These are phyloP conservation scores for Rosalia funebris DNA, from an alignment of 2,888 invertebrate genomes.

Conservation along the genomic window DNA sequence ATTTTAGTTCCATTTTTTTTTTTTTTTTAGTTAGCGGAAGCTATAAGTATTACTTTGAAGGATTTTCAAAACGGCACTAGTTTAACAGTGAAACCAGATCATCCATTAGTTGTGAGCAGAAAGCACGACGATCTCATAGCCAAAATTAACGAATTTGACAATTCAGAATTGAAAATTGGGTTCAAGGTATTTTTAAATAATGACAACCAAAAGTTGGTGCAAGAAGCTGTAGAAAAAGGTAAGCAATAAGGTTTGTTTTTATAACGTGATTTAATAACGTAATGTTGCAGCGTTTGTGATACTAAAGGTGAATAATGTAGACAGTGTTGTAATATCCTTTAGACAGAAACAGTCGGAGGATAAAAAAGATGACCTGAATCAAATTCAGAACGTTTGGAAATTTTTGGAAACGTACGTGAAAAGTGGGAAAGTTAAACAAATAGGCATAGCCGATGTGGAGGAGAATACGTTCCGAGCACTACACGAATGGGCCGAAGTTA, in stretches of 20 bases:
- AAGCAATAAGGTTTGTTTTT: slow-evolving; percentile 7
- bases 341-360: slow-evolving; percentile 65
- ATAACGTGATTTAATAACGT: not conserved
- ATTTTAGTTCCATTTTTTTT: not conserved
- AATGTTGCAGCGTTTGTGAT: slow-evolving; percentile 73
- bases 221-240: slow-evolving; percentile 81
- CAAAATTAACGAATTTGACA: slow-evolving; percentile 75
- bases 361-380: slow-evolving; percentile 64
- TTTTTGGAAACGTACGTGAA: slow-evolving; percentile 78
- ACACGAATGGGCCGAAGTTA: slow-evolving; percentile 79
- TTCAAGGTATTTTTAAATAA: slow-evolving; percentile 87
- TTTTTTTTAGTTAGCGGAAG: slow-evolving; percentile 69
- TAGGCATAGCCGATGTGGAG: slow-evolving; percentile 92
- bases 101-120: slow-evolving; percentile 68
- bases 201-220: slow-evolving; percentile 72
- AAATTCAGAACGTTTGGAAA: slow-evolving; percentile 81
- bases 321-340: slow-evolving; percentile 85
- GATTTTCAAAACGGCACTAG: slow-evolving; percentile 57
- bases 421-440: slow-evolving; percentile 72
- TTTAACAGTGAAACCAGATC: slow-evolving; percentile 53
- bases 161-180: slow-evolving; percentile 83
- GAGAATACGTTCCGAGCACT: slow-evolving; percentile 80
- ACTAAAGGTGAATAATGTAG: slow-evolving; percentile 77
- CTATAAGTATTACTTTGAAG: slow-evolving; percentile 70
- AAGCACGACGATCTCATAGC: slow-evolving; percentile 71